phyloP scores from a whole-genome alignment of 2,113 vertebrate species.

The Nyctibius bracteatus region DNA sequence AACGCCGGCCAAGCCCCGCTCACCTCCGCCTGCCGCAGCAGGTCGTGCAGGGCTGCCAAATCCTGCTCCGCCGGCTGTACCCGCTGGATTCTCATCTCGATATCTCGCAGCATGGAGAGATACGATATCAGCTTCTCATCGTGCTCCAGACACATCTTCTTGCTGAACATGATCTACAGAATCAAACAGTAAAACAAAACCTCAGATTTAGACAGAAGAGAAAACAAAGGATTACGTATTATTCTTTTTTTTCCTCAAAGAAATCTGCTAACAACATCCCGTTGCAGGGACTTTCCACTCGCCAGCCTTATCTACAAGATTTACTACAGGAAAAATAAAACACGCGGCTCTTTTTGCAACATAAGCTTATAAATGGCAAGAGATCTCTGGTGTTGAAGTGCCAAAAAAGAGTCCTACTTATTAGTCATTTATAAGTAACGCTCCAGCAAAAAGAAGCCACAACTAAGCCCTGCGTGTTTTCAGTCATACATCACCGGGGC shows the following conservation, averaged over 20 bases:
- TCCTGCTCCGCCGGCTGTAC: slow-evolving; percentile 74
- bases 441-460: background rate
- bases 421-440: background rate
- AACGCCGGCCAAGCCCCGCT: background rate
- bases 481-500: background rate
- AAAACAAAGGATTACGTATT: background rate
- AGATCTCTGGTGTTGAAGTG: background rate
- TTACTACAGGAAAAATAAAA: background rate
- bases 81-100: slow-evolving; percentile 85
- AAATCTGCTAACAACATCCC: background rate
- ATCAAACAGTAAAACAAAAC: background rate
- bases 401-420: background rate
- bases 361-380: background rate
- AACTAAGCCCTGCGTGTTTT: background rate
- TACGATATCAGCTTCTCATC: slow-evolving; percentile 86
- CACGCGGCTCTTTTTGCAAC: background rate
- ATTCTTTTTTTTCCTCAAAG: background rate
- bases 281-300: background rate
- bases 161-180: slow-evolving; percentile 77
- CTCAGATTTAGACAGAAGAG: background rate
- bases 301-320: background rate
- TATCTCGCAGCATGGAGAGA: slow-evolving; percentile 87
- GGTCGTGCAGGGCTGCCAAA: slow-evolving; percentile 73
- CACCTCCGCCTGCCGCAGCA: slow-evolving; percentile 86
- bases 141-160: slow-evolving; percentile 86